Evolutionary conservation across 2,113 vertebrate genomes (phyloP).

Genomic region (Alouatta palliata): DNA sequence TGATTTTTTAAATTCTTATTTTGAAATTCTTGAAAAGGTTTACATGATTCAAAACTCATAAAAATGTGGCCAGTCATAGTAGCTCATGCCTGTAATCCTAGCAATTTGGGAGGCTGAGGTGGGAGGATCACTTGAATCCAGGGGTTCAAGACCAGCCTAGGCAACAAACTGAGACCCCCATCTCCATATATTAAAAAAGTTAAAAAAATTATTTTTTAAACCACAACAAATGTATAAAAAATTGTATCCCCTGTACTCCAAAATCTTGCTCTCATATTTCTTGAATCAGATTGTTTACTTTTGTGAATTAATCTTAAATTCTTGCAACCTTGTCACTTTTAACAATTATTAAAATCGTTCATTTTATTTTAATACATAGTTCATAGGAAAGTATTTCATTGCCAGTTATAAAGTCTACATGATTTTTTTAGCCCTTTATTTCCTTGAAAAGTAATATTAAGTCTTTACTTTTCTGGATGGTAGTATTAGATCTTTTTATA

Average conservation of each 20-base stretch:
- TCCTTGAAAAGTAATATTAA: background rate
- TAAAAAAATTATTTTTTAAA: too few relatives aligned
- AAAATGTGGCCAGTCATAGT: too few relatives aligned
- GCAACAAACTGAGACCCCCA: too few relatives aligned
- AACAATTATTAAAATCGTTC: background rate
- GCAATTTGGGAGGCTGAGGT: too few relatives aligned
- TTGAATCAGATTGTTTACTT: background rate
- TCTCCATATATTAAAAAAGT: too few relatives aligned
- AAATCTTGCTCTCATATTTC: background rate
- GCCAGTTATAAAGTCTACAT: background rate
- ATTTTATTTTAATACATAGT: background rate
- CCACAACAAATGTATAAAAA: background rate
- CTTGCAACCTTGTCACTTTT: background rate
- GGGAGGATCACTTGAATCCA: too few relatives aligned
- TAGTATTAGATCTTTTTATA: background rate
- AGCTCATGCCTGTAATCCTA: too few relatives aligned
- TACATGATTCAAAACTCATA: background rate
- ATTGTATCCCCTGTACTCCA: background rate
- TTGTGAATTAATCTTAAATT: background rate
- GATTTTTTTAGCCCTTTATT: background rate
- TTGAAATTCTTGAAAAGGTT: background rate
- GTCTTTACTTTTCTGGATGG: background rate
- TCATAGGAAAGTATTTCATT: background rate
- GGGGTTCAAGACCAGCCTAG: too few relatives aligned
- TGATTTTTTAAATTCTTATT: background rate